These are phyloP conservation scores for Andricus grossulariae DNA, from an alignment of 1,140 invertebrate genomes.

Conservation along the genomic window DNA sequence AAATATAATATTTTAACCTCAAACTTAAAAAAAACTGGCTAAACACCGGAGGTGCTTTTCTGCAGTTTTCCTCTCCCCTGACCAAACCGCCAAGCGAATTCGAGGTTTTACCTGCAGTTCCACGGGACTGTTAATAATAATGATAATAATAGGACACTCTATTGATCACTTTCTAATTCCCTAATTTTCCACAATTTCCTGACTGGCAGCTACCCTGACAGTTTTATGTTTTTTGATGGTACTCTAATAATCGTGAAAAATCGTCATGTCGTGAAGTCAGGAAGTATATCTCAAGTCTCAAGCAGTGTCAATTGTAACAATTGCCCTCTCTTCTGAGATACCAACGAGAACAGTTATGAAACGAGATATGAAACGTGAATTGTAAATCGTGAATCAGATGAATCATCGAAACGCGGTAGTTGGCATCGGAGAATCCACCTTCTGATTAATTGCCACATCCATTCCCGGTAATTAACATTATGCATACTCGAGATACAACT, in stretches of 20 bases:
- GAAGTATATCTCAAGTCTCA: background rate
- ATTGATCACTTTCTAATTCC: too few species aligned
- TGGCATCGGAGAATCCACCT: constrained; percentile 1
- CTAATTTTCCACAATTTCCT: too few species aligned
- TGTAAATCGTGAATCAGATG: background rate
- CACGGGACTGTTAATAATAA: too few species aligned
- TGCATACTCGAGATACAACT: constrained; percentile 24
- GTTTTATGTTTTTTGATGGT: too few species aligned
- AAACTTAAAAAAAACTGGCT: too few species aligned
- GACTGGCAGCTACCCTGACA: too few species aligned
- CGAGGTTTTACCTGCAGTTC: too few species aligned
- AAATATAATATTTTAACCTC: too few species aligned
- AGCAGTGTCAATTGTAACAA: constrained; percentile 20
- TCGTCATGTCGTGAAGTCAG: background rate
- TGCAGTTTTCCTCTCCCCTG: too few species aligned
- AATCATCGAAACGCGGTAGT: constrained; percentile 27
- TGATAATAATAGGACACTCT: too few species aligned
- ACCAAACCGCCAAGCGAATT: too few species aligned
- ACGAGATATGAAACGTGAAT: background rate
- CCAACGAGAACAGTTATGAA: constrained; percentile 1
- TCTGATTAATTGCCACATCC: constrained; percentile 23
- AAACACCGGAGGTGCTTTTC: too few species aligned
- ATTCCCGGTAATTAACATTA: constrained; percentile 10
- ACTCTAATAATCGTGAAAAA: background rate
- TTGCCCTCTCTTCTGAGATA: constrained; percentile 15